Evolutionary conservation across 2,888 invertebrate species (phyloP).

Genomic region (Eupsilia transversa): DNA sequence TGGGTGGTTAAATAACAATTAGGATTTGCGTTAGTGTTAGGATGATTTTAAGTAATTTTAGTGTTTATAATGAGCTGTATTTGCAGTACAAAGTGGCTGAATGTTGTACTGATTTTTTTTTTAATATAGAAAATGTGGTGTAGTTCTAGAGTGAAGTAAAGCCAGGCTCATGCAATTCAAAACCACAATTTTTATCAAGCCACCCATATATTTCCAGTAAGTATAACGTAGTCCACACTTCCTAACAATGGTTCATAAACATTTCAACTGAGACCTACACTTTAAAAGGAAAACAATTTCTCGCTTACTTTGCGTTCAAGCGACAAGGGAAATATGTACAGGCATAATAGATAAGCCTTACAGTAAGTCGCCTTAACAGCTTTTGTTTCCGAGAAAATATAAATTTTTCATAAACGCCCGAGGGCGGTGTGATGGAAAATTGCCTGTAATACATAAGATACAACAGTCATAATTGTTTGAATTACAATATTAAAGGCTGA

Average conservation of each 20-base stretch:
- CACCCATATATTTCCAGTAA: slow-evolving; percentile 24
- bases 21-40: slow-evolving; percentile 21
- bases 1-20: slow-evolving; percentile 57
- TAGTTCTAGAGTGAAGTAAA: not conserved
- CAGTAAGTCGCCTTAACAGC: slow-evolving; percentile 84
- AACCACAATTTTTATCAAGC: slow-evolving; percentile 9
- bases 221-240: slow-evolving; percentile 43
- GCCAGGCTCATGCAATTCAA: not conserved
- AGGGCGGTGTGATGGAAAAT: slow-evolving; percentile 79
- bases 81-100: not conserved
- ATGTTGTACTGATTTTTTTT: too few relatives aligned
- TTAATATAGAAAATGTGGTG: not conserved
- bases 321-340: slow-evolving; percentile 82
- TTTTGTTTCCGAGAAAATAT: slow-evolving; percentile 86
- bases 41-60: slow-evolving; percentile 36
- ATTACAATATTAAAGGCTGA: slow-evolving; percentile 71
- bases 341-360: slow-evolving; percentile 84
- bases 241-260: slow-evolving; percentile 77
- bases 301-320: slow-evolving; percentile 86
- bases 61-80: not conserved
- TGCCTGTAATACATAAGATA: slow-evolving; percentile 76
- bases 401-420: slow-evolving; percentile 81
- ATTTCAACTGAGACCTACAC: slow-evolving; percentile 72
- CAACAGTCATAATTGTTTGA: slow-evolving; percentile 80
- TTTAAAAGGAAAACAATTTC: slow-evolving; percentile 86